Conservation (phyloP, 2,888 invertebrate species). For the Polyploca ridens region DNA sequence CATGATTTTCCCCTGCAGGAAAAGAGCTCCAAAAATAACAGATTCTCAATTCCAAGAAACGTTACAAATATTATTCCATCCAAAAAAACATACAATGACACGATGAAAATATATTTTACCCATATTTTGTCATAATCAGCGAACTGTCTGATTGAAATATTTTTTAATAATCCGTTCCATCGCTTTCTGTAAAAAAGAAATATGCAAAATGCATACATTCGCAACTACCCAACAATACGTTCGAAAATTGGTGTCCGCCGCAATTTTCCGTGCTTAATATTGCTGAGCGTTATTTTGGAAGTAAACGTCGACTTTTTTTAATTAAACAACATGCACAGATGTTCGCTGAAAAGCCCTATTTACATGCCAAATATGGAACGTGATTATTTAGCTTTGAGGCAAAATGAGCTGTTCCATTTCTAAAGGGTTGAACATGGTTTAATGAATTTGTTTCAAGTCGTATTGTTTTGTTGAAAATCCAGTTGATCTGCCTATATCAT, state of each 20-base stretch:
- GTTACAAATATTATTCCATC: background rate
- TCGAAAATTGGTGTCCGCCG: conserved; percentile 4
- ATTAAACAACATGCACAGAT: conserved; percentile 8
- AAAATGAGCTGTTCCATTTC: background rate
- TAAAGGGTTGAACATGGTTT: background rate
- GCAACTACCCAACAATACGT: conserved; percentile 2
- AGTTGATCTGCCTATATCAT: background rate
- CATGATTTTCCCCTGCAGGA: too few species aligned
- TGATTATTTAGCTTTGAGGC: background rate
- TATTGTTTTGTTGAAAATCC: background rate
- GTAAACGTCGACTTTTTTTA: background rate
- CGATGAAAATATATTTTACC: background rate
- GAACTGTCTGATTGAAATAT: background rate
- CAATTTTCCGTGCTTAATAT: conserved; percentile 4
- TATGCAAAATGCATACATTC: background rate
- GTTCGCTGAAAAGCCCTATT: background rate
- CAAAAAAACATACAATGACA: background rate
- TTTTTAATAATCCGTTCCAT: background rate
- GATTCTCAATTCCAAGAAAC: background rate
- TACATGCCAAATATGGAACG: background rate
- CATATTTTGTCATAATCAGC: background rate
- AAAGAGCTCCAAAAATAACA: background rate
- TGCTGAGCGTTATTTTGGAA: background rate
- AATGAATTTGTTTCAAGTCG: background rate
- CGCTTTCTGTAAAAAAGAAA: background rate